phyloP scores from a whole-genome alignment of 2,888 invertebrate genomes.

The Coleophora deauratella region DNA sequence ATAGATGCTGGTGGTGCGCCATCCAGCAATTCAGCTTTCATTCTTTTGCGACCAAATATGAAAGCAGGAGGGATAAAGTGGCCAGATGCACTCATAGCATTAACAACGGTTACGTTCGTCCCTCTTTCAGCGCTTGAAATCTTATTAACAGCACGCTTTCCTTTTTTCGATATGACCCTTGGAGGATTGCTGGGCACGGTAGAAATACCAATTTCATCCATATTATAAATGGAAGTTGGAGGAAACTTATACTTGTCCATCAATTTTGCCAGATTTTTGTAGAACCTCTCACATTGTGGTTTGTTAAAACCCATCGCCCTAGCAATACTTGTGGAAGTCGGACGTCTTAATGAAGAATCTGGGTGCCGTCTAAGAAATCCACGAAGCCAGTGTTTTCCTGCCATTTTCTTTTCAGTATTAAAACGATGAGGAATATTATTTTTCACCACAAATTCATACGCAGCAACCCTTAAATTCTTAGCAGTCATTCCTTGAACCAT shows the following conservation, averaged over 20 bases:
- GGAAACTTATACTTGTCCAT: slow-evolving; percentile 10
- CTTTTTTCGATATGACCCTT: slow-evolving; percentile 12
- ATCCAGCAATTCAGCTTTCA: slow-evolving; percentile 25
- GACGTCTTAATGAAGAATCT: slow-evolving; percentile 10
- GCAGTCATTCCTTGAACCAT: slow-evolving; percentile 10
- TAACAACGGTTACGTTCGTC: slow-evolving; percentile 11
- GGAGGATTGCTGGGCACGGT: slow-evolving; percentile 11
- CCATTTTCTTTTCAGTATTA: slow-evolving; percentile 6
- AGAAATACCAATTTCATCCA: slow-evolving; percentile 14
- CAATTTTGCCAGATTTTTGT: slow-evolving; percentile 5
- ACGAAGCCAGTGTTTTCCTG: slow-evolving; percentile 13
- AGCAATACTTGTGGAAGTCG: slow-evolving; percentile 12
- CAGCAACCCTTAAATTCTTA: slow-evolving; percentile 4
- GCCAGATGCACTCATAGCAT: slow-evolving; percentile 24
- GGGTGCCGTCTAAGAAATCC: slow-evolving; percentile 13
- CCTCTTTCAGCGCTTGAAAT: slow-evolving; percentile 18
- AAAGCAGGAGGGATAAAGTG: slow-evolving; percentile 28
- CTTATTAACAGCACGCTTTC: slow-evolving; percentile 16
- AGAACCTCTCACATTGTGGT: slow-evolving; percentile 9
- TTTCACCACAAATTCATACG: slow-evolving; percentile 8
- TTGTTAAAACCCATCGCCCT: slow-evolving; percentile 14
- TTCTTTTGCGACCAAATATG: slow-evolving; percentile 30
- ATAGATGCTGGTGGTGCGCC: slow-evolving; percentile 27
- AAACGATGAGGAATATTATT: slow-evolving; percentile 8
- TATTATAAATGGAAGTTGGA: slow-evolving; percentile 11